Evolutionary conservation across 2,888 invertebrate species (phyloP), one percentile per base, ranked within the genome.

Genomic region (Neoaliturus tenellus): DNA sequence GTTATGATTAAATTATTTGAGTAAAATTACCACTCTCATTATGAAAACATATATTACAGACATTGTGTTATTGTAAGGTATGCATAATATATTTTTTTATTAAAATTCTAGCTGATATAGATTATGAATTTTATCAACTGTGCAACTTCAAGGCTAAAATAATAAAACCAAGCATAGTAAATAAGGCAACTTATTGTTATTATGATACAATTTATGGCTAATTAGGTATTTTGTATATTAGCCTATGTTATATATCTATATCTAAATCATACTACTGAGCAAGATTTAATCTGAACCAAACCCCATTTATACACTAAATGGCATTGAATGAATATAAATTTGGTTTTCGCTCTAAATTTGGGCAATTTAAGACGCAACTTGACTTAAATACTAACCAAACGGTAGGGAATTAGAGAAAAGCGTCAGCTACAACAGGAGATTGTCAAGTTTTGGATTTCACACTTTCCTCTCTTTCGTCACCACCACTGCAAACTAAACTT

Each of bases 251-350:
- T 12, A 28, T 62, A 8, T 14, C 62, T 62, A 62, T n/a, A n/a
- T 28, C 62, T 62, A 62, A 62, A 62, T 62, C 25, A 31, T 31
- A 28, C 62, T 62, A 62, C 62, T 62, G 62, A 62, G 62, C 62
- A 62, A 62, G 62, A 14, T 62, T 62, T 28, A 20, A 28, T 62
- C 3, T 5, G 31, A 62, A 62, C 14, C 28, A 62, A 62, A 55
- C 44, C n/a, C 44, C 2, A 44, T 44, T 23, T 12, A 51, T 23
- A 23, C 23, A 28, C 14, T 14, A n/a, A 62, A 28, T 62, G 17
- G 31, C 31, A 62, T 62, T 6, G 28, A 25, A 5, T 20, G 25
- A 62, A 62, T 25, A 14, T 31, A 62, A 62, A 62, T 62, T 62
- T 62, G 62, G 62, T 62, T 62, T 62, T 62, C 62, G 62, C 62